A percentile compares a stretch with the other conserved stretches of the same genome.
Evolutionary conservation across 2,113 vertebrate species (phyloP).

Genomic region (Sinocyclocheilus anophthalmus): DNA sequence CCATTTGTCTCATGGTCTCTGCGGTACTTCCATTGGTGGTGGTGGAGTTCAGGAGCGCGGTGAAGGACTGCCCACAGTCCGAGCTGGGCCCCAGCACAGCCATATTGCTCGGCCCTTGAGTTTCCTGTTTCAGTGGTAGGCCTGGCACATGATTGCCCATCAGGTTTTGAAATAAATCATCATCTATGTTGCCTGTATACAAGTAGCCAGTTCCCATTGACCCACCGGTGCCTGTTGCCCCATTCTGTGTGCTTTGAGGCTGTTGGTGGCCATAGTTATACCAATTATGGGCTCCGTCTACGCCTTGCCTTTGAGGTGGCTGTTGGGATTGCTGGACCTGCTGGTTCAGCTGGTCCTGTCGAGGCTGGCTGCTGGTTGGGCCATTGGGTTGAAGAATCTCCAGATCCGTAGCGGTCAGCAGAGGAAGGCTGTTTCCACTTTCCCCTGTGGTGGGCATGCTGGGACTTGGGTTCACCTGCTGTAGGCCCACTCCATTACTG

Average conservation of each 20-base stretch:
- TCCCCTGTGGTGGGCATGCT: slow-evolving; percentile 33
- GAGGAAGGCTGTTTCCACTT: slow-evolving; percentile 43
- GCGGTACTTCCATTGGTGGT: slow-evolving; percentile 60
- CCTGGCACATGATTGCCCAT: slow-evolving; percentile 49
- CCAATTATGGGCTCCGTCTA: slow-evolving; percentile 32
- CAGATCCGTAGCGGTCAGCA: slow-evolving; percentile 32
- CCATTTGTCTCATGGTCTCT: slow-evolving; percentile 60
- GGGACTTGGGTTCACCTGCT: slow-evolving; percentile 52
- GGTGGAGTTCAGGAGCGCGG: slow-evolving; percentile 66
- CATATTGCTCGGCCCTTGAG: slow-evolving; percentile 56
- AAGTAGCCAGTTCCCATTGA: slow-evolving; percentile 53
- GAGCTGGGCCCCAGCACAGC: slow-evolving; percentile 8
- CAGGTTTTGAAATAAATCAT: slow-evolving; percentile 65
- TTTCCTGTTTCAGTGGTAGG: slow-evolving; percentile 72
- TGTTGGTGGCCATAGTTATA: slow-evolving; percentile 44
- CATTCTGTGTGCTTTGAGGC: slow-evolving; percentile 71
- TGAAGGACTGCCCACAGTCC: slow-evolving; percentile 67
- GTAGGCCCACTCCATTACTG: slow-evolving; percentile 51
- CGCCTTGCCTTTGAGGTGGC: slow-evolving; percentile 31
- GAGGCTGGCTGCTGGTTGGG: slow-evolving; percentile 33
- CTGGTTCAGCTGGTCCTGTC: slow-evolving; percentile 33
- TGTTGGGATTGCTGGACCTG: slow-evolving; percentile 43
- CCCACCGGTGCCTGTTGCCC: slow-evolving; percentile 45
- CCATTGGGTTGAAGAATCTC: slow-evolving; percentile 24
- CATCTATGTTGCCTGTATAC: slow-evolving; percentile 58